These are phyloP conservation scores for Gymnopithys bicolor DNA, from an alignment of 2,797 vertebrate genomes.

Conservation along the genomic window DNA sequence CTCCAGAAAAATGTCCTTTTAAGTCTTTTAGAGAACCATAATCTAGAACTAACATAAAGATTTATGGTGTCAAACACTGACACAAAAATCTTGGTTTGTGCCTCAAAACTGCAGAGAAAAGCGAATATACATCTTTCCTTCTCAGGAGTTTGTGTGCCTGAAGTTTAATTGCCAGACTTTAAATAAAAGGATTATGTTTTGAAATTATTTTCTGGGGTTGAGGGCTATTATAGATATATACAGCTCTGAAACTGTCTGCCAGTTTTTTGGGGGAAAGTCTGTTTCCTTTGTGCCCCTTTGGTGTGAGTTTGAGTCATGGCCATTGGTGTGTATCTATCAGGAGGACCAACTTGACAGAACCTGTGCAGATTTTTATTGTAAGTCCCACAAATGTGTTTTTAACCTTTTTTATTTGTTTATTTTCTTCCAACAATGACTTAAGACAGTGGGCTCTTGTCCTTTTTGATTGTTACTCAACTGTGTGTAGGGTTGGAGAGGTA, in stretches of 20 bases:
- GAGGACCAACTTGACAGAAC: background rate
- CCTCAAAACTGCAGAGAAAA: background rate
- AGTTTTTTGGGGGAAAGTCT: background rate
- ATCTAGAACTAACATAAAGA: background rate
- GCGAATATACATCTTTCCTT: rapidly evolving
- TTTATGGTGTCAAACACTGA: background rate
- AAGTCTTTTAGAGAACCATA: conserved; percentile 27
- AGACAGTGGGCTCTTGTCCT: background rate
- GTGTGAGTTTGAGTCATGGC: background rate
- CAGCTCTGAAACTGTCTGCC: background rate
- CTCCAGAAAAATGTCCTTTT: background rate
- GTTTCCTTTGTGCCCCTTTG: background rate
- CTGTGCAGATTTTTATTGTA: background rate
- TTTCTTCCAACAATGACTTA: rapidly evolving
- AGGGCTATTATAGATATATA: background rate
- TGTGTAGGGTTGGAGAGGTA: background rate
- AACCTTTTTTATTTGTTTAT: background rate
- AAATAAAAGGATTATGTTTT: background rate
- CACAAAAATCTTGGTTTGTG: background rate
- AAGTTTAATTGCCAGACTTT: background rate
- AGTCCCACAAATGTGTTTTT: background rate
- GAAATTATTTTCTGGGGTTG: background rate
- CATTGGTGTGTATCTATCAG: background rate
- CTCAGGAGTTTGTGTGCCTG: background rate
- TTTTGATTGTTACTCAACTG: background rate